Evolutionary conservation across 2,113 vertebrate species (phyloP).

Genomic region (Planiliza haematocheilus): DNA sequence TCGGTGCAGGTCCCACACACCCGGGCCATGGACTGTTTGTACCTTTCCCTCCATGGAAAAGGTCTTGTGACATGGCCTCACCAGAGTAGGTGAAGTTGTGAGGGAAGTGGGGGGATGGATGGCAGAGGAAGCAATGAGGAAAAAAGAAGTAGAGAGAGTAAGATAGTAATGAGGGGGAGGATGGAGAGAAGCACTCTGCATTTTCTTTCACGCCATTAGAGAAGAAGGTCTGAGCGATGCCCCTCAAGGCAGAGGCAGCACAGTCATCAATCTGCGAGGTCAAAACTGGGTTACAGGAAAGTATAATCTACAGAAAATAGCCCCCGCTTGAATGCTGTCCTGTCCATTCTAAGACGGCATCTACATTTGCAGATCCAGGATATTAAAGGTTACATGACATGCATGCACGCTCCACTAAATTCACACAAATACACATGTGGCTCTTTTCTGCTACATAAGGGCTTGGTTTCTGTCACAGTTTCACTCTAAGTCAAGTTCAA

Average conservation of each 20-base stretch:
- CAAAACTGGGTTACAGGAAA: constrained; percentile 43
- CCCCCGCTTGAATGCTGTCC: constrained; percentile 5
- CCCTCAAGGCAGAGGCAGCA: constrained; percentile 34
- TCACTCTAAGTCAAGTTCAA: background rate
- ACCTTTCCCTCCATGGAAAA: too few species aligned
- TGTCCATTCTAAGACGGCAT: constrained; percentile 9
- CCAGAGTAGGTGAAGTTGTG: background rate
- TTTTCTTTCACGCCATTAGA: constrained; percentile 56
- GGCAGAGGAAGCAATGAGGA: background rate
- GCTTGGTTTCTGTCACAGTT: background rate
- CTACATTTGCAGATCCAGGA: constrained; percentile 20
- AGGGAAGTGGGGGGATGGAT: background rate
- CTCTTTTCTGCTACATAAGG: background rate
- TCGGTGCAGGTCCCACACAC: too few species aligned
- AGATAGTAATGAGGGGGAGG: constrained; percentile 34
- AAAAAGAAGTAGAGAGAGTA: background rate
- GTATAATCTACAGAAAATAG: constrained; percentile 47
- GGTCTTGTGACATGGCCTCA: background rate
- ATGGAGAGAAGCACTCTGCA: constrained; percentile 32
- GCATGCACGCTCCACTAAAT: constrained; percentile 13
- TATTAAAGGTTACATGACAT: constrained; percentile 32
- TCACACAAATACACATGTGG: constrained; percentile 39
- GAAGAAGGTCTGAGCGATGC: constrained; percentile 26
- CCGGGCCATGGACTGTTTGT: too few species aligned
- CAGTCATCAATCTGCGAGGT: constrained; percentile 61